Conservation (phyloP, 2,888 invertebrate species). For the Ernsta delagoae region DNA sequence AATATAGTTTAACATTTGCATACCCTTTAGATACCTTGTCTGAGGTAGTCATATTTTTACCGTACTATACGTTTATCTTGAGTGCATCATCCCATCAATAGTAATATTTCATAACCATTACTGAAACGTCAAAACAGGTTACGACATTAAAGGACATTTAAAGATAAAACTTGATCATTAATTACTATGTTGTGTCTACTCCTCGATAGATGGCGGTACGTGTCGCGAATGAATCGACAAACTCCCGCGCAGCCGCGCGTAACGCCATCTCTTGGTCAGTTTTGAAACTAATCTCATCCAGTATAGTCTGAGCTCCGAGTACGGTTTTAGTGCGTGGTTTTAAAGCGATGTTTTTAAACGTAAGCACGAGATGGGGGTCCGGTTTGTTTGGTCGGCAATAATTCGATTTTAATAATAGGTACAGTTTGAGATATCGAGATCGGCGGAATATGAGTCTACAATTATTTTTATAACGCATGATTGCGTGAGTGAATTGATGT, state of each 20-base stretch:
- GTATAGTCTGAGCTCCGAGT: constrained; percentile 49
- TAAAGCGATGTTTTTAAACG: neutral
- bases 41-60: constrained; percentile 25
- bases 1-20: constrained; percentile 26
- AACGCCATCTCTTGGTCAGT: constrained; percentile 52
- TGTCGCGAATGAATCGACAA: constrained; percentile 34
- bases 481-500: constrained; percentile 59
- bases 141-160: constrained; percentile 15
- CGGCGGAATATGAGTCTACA: constrained; percentile 57
- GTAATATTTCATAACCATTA: constrained; percentile 36
- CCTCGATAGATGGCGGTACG: too few relatives aligned
- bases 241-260: constrained; percentile 12
- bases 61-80: constrained; percentile 26
- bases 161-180: constrained; percentile 32
- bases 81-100: constrained; percentile 28
- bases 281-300: constrained; percentile 38
- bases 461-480: constrained; percentile 73
- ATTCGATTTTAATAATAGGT: constrained; percentile 77
- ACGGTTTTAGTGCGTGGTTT: constrained; percentile 12
- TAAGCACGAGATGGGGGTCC: constrained; percentile 43
- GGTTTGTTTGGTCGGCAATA: constrained; percentile 52
- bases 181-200: constrained; percentile 49
- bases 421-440: constrained; percentile 62
- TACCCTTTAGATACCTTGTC: constrained; percentile 4
- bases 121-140: constrained; percentile 31